Base-by-base conservation (phyloP, 37 sponge, comb jelly and placozoan species). In the Lycopodina hypogea region DNA sequence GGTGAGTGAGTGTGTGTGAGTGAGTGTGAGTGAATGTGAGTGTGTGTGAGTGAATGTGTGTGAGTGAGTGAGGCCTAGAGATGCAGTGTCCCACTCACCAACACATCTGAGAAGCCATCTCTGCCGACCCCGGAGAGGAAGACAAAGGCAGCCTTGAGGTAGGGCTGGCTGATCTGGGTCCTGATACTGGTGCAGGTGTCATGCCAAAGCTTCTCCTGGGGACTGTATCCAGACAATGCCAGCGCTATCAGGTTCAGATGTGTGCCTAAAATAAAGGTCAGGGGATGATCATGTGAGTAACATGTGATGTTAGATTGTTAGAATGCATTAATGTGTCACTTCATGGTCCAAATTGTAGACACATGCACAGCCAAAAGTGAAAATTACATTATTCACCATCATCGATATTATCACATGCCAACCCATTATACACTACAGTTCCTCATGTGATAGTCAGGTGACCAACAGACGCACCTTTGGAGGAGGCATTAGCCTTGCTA, bases 211-310 rank as follows among this genome's bases (percentile, higher is more conserved):
- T 24, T 48, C 38, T 69, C 74, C 12, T 73, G 64, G 2, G 87
- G 62, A 2, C 73, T 79, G 78, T 90, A 93, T 12, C 94, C 94
- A 21, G 92, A 76, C 37, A 93, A 68, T 7, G 88, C 84, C 80
- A 93, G 67, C 17, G 90, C 86, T 29, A 90, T 82, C 80, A 93
- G 74, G 39, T 73, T 82, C 58, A 90, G 63, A 38, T 58, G 23
- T 9, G 57, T 69, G 35, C 78, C 91, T 90, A 38, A 63, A 68
- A 21, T 39, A 14, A 14, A 17, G 17, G 51, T 41, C 36, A 56
- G 14, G 34, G 18, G 59, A 65, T 41, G 7, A 26, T 4, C 48
- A 71, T 48, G 48, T 48, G 72, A 4, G 7, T 22, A 24, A 42
- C 36, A 45, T 9, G 6, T 29, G 42, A 21, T 26, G 29, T 36